These are phyloP conservation scores for Tuberolachnus salignus DNA, from an alignment of 2,888 invertebrate species.

Conservation along the genomic window DNA sequence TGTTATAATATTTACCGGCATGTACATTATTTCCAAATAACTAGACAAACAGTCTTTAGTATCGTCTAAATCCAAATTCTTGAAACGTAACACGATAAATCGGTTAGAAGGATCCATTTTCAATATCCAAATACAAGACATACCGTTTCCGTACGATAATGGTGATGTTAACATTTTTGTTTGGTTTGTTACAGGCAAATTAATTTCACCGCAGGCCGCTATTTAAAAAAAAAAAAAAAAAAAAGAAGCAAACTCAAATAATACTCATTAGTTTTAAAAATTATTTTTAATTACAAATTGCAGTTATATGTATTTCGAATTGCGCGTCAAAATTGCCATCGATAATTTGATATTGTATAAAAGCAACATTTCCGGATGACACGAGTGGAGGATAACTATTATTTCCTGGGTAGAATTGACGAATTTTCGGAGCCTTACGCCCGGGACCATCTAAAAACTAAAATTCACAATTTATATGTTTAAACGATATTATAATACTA, in stretches of 20 bases:
- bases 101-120: conserved; percentile 62
- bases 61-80: conserved; percentile 10
- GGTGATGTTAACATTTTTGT: conserved; percentile 70
- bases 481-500: too few relatives aligned
- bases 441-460: conserved; percentile 41
- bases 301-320: conserved; percentile 38
- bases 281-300: conserved; percentile 12
- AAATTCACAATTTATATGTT: not conserved
- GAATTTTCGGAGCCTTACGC: not conserved
- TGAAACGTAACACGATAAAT: conserved; percentile 8
- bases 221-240: too few relatives aligned
- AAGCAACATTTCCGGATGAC: conserved; percentile 25
- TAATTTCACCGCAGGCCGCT: conserved; percentile 15
- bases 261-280: not conserved
- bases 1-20: not conserved
- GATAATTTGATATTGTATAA: not conserved
- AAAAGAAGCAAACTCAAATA: not conserved
- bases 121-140: conserved; percentile 66
- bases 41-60: conserved; percentile 19
- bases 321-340: not conserved
- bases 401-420: not conserved
- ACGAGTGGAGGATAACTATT: not conserved
- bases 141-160: conserved; percentile 66
- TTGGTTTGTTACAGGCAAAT: not conserved
- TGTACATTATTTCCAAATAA: conserved; percentile 33